Base-by-base conservation (phyloP, 2,797 vertebrate genomes). In the Pangasius mekongensis region DNA sequence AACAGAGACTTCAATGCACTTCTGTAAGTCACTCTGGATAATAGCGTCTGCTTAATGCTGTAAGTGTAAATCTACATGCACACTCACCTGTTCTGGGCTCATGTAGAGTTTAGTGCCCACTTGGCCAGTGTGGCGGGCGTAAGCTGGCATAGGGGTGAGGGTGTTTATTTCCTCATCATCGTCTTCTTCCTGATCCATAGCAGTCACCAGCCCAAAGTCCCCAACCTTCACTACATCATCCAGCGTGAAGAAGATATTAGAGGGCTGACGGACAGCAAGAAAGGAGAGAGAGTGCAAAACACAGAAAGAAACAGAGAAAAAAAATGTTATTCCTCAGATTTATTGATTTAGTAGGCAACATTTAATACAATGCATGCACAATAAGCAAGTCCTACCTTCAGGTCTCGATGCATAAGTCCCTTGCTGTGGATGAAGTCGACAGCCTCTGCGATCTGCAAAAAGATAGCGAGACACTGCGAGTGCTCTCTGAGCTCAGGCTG, bases 191-290 rank as follows among this genome's bases (percentile, higher is more conserved):
- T 99, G 99, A 93, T 99, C 99, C 98, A 98, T 99, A 43, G 97
- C 98, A 0, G 99, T 99, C 90, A 99, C 99, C 91, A 99, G 94
- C 30, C 99, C 99, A 11, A 99, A 99, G 94, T 99, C 99, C 56
- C 99, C 99, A 90, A 99, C 97, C 93, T 99, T 99, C 89, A 99
- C 98, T 92, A 99, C 95, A 2, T 99, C 97, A 16, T 99, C 98
- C 97, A 99, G 94, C 24, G 98, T 98, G 96, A 99, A 99, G 96
- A 99, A 99, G 94, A 99, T 99, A 94, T 99, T 99, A 93, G 99
- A 99, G 89, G 99, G 99, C 99, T 99, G 92, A n/a, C n/a, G 49
- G 86, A 80, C 0, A 86, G 30, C 62, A 49, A 33, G 27, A 30
- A 36, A 80, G 84, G 16, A 33, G 66, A n/a, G 52, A 71, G 85